Conservation (phyloP, 2,113 vertebrate species). For the Siniperca chuatsi region DNA sequence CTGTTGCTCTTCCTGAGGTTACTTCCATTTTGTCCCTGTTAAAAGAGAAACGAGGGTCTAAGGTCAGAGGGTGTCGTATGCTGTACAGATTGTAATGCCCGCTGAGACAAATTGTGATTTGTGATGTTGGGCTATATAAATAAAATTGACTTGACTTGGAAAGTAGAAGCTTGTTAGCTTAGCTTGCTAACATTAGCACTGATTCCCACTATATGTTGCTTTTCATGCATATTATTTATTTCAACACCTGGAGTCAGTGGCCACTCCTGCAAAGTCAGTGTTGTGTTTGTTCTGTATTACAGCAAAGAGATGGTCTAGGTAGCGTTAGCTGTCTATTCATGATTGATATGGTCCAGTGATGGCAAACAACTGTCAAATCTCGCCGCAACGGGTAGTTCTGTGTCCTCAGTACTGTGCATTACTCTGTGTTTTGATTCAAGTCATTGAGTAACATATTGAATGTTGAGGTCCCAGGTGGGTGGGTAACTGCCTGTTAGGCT, state of each 20-base stretch:
- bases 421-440: neutral
- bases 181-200: neutral
- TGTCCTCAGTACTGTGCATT: neutral
- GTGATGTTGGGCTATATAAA: too few species aligned
- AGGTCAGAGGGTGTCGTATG: neutral
- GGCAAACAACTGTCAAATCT: neutral
- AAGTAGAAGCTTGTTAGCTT: neutral
- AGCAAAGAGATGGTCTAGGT: neutral
- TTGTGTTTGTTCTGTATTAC: neutral
- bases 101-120: neutral
- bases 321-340: neutral
- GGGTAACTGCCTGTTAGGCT: neutral
- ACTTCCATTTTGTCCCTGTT: too few species aligned
- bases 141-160: neutral
- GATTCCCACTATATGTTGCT: neutral
- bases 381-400: neutral
- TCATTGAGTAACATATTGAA: neutral
- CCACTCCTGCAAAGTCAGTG: neutral
- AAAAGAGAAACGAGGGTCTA: too few species aligned
- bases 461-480: neutral
- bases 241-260: neutral
- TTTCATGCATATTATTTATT: neutral
- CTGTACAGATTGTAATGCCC: neutral
- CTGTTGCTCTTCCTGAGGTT: too few species aligned
- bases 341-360: neutral